These are phyloP conservation scores for Nannobrachium achirus DNA, from an alignment of 2,113 vertebrate genomes.

Conservation along the genomic window DNA sequence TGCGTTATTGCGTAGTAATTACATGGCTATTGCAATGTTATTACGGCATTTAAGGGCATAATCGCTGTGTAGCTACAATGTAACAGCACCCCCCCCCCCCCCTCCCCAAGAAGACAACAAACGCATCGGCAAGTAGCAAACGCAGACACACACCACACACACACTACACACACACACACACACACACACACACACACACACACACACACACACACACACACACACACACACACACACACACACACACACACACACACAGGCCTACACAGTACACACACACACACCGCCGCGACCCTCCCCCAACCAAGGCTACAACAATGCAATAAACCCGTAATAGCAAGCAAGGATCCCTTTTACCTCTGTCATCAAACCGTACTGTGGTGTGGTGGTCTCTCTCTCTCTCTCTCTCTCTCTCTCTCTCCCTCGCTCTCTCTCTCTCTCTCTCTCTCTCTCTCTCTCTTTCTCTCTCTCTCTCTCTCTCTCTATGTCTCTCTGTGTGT, in stretches of 20 bases:
- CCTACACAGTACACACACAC: too few relatives aligned
- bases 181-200: too few relatives aligned
- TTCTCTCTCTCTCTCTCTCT: neutral
- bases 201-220: slow-evolving; percentile 38
- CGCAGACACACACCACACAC: too few relatives aligned
- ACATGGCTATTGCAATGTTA: too few relatives aligned
- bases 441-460: slow-evolving; percentile 4
- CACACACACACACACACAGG: too few relatives aligned
- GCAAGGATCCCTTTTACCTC: slow-evolving; percentile 74
- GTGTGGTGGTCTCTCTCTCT: neutral
- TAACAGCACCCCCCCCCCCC: neutral
- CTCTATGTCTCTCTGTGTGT: too few relatives aligned
- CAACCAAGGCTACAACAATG: slow-evolving; percentile 78
- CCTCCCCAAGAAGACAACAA: slow-evolving; percentile 16
- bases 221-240: too few relatives aligned
- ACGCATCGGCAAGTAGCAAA: slow-evolving; percentile 41
- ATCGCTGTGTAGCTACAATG: neutral
- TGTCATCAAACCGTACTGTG: slow-evolving; percentile 34
- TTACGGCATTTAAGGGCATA: neutral
- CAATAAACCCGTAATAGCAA: slow-evolving; percentile 67
- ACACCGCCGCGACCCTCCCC: slow-evolving; percentile 73
- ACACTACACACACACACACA: too few relatives aligned
- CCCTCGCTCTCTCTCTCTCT: slow-evolving; percentile 8
- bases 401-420: neutral
- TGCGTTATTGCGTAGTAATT: neutral